Evolutionary conservation across 2,113 vertebrate genomes (phyloP).

Genomic region (Crotalus tigris): DNA sequence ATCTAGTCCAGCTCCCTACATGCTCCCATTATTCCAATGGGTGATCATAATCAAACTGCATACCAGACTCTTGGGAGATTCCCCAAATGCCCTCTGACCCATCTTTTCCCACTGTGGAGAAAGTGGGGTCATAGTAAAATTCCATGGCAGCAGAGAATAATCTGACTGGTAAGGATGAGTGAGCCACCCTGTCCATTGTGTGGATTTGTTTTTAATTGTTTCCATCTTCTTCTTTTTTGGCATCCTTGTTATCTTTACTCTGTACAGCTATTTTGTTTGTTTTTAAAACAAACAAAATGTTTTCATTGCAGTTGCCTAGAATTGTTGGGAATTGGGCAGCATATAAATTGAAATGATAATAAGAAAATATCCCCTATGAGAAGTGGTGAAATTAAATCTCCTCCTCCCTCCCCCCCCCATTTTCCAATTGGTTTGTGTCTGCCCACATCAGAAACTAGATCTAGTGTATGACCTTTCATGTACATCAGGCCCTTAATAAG

Average conservation of each 20-base stretch:
- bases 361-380: neutral
- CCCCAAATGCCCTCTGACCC: neutral
- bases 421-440: neutral
- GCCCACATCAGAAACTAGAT: neutral
- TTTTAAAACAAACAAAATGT: neutral
- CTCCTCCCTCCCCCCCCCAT: neutral
- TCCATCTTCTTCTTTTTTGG: neutral
- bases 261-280: neutral
- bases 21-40: neutral
- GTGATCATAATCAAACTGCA: neutral
- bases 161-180: neutral
- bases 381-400: neutral
- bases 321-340: neutral
- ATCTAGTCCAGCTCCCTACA: neutral
- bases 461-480: neutral
- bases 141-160: neutral
- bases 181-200: neutral
- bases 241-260: neutral
- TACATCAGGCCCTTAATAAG: neutral
- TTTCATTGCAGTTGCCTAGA: neutral
- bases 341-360: neutral
- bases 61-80: neutral
- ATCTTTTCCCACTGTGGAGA: neutral
- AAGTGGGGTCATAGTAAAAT: neutral
- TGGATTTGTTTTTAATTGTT: neutral